Base-by-base conservation (phyloP, 2,888 invertebrate genomes). In the Eupithecia abbreviata region DNA sequence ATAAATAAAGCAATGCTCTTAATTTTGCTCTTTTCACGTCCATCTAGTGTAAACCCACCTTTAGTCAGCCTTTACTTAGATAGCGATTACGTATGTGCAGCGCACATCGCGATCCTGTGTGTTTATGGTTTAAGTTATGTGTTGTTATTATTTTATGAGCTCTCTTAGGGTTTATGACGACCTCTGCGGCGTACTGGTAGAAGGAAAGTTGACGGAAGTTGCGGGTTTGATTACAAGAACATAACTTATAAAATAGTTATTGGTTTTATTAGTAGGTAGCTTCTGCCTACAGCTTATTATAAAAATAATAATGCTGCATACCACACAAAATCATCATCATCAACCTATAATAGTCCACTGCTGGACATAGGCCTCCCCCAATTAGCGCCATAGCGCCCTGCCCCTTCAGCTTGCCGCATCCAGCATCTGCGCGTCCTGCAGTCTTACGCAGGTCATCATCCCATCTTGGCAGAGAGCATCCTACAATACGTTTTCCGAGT, bases 31-130 rank as follows among this genome's bases (percentile, higher is more conserved):
- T 30, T 58, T 58, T 18, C n/a, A 10, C 3, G 7, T 13, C 30
- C 41, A 0, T 30, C 5, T 2, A 7, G 0, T 66, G 15, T 66
- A 42, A 66, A 66, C 66, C 3, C 18, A 45, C 43, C 68, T 18
- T 68, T 7, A 42, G 68, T n/a, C n/a, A 45, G 43, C 68, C 42
- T 68, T 68, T 68, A 45, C 68, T 73, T 45, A 68, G 73, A 73
- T 73, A 73, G 65, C 30, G 55, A 30, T 73, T 73, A 73, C 73
- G 49, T 73, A 67, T 73, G 67, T 45, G 73, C 66, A 4, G 62
- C 62, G 43, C 62, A 45, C 51, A 62, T 71, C 45, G 71, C 58
- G 58, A 71, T 71, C 43, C 18, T 42, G 43, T 62, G 55, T 71
- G 55, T 71, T 55, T 71, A 55, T 18, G 43, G 68, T 4, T 45